Conservation (phyloP, 2,888 invertebrate genomes). For the Drosophila paranaensis region DNA sequence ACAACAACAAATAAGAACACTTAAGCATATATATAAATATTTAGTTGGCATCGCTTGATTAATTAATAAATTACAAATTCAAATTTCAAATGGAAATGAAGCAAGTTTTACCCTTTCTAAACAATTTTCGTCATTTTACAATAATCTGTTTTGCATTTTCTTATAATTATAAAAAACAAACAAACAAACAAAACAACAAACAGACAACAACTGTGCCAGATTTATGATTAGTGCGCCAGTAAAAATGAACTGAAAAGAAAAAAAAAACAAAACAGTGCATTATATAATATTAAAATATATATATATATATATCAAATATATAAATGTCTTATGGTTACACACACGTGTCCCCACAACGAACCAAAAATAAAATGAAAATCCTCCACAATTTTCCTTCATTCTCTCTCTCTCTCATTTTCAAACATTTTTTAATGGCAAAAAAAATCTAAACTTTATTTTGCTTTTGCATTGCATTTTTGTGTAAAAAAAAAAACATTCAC, state of each 20-base stretch:
- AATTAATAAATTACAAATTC: slow-evolving; percentile 37
- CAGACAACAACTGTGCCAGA: slow-evolving; percentile 51
- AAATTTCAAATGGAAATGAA: slow-evolving; percentile 21
- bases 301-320: slow-evolving; percentile 36
- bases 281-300: slow-evolving; percentile 24
- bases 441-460: slow-evolving; percentile 46
- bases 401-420: slow-evolving; percentile 11
- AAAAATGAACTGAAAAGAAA: slow-evolving; percentile 15
- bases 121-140: slow-evolving; percentile 45
- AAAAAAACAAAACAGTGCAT: slow-evolving; percentile 20
- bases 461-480: slow-evolving; percentile 43
- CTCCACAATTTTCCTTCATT: slow-evolving; percentile 25
- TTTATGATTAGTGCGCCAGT: slow-evolving; percentile 33
- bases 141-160: slow-evolving; percentile 71
- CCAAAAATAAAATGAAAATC: slow-evolving; percentile 6
- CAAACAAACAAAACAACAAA: slow-evolving; percentile 23
- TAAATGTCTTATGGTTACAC: slow-evolving; percentile 85
- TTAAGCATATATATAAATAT: slow-evolving; percentile 33
- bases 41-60: slow-evolving; percentile 83
- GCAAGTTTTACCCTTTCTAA: slow-evolving; percentile 44
- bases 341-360: slow-evolving; percentile 70
- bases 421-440: slow-evolving; percentile 10
- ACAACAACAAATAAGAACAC: slow-evolving; percentile 25
- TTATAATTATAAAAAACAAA: slow-evolving; percentile 40
- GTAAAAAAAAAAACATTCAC: slow-evolving; percentile 16